phyloP scores from a whole-genome alignment of 1,140 invertebrate genomes.

The Zaprionus ornatus region DNA sequence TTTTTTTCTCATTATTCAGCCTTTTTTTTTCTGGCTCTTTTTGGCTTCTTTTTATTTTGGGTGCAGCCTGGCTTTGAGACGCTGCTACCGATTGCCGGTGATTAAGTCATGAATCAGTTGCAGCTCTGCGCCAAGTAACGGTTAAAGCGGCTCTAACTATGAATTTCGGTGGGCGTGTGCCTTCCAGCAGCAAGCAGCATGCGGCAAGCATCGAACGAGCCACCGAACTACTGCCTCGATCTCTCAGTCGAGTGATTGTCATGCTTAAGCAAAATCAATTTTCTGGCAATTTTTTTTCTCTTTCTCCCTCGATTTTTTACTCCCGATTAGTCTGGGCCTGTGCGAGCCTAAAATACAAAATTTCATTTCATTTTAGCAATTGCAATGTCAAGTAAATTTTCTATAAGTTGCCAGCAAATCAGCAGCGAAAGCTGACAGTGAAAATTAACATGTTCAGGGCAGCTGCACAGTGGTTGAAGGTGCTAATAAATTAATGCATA shows the following conservation, averaged over 20 bases:
- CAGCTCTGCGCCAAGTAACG: constrained; percentile 47
- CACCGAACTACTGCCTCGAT: constrained; percentile 15
- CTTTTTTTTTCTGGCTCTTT: constrained; percentile 24
- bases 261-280: constrained; percentile 76
- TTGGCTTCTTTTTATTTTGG: constrained; percentile 44
- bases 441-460: constrained; percentile 44
- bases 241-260: constrained; percentile 65
- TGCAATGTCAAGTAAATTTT: constrained; percentile 57
- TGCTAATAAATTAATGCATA: not conserved
- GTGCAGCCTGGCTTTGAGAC: constrained; percentile 46
- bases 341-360: constrained; percentile 38
- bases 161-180: constrained; percentile 73
- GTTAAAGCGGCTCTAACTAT: constrained; percentile 60
- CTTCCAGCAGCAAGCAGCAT: constrained; percentile 46
- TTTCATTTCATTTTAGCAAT: constrained; percentile 54
- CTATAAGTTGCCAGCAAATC: not conserved
- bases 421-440: constrained; percentile 38
- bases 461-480: constrained; percentile 6
- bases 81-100: constrained; percentile 73
- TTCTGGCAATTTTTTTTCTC: constrained; percentile 57
- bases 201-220: not conserved
- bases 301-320: not conserved
- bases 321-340: not conserved
- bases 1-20: constrained; percentile 1
- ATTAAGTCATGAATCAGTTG: constrained; percentile 80